phyloP scores from a whole-genome alignment of 2,797 vertebrate genomes.

The Anableps anableps region DNA sequence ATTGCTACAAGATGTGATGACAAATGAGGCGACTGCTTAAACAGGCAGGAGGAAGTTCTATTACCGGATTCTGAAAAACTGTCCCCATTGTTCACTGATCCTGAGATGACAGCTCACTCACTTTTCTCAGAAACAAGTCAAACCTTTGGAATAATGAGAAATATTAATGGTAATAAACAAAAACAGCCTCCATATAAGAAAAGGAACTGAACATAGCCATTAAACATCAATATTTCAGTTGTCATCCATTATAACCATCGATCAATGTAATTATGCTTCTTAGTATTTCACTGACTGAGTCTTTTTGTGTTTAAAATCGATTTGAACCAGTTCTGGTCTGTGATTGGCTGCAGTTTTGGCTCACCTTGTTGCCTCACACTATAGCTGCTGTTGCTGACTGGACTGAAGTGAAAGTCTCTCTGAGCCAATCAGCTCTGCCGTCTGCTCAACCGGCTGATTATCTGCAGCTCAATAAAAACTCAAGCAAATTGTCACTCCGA shows the following conservation, averaged over 20 bases:
- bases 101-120: constrained; percentile 9
- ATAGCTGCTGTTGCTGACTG: neutral
- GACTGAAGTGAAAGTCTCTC: neutral
- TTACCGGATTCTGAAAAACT: constrained; percentile 21
- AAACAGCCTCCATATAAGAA: neutral
- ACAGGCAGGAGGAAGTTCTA: constrained; percentile 34
- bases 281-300: neutral
- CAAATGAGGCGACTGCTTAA: constrained; percentile 58
- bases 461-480: neutral
- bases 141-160: neutral
- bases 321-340: neutral
- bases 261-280: neutral
- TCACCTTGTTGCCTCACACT: neutral
- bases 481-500: too few relatives aligned
- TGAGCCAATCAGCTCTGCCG: neutral
- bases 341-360: neutral
- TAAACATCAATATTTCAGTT: neutral
- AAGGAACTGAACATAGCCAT: neutral
- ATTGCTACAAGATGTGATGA: constrained; percentile 74
- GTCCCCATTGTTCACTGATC: constrained; percentile 28
- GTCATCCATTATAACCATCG: neutral
- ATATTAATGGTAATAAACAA: neutral
- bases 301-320: neutral
- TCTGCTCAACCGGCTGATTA: neutral
- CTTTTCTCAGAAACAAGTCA: neutral